These are phyloP conservation scores for Nesoenas mayeri DNA, from an alignment of 2,113 vertebrate species.

Conservation along the genomic window DNA sequence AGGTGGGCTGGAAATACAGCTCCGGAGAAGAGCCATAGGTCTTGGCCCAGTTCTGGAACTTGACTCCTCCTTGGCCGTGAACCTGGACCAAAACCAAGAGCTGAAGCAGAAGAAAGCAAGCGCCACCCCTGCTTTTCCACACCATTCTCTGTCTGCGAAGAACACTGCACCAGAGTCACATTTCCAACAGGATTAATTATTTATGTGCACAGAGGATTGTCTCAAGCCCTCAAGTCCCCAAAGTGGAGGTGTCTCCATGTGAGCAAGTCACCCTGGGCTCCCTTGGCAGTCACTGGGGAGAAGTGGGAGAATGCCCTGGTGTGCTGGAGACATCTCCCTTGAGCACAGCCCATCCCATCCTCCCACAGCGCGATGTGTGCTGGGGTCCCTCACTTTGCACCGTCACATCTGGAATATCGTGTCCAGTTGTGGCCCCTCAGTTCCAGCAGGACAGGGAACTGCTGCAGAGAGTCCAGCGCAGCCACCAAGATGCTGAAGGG, in stretches of 20 bases:
- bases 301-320: not conserved
- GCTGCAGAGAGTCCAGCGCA: too few relatives aligned
- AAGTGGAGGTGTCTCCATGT: not conserved
- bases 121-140: not conserved
- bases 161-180: not conserved
- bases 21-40: conserved; percentile 75
- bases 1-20: conserved; percentile 74
- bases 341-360: not conserved
- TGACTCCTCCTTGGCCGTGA: conserved; percentile 63
- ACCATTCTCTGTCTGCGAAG: not conserved
- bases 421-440: too few relatives aligned
- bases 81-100: conserved; percentile 7
- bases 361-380: not conserved
- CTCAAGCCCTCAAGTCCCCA: not conserved
- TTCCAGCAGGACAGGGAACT: too few relatives aligned
- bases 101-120: not conserved
- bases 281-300: not conserved
- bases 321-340: not conserved
- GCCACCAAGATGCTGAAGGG: too few relatives aligned
- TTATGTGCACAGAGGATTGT: not conserved
- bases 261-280: not conserved
- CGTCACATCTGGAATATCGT: too few relatives aligned
- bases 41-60: conserved; percentile 79
- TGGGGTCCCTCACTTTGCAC: not conserved
- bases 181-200: not conserved